Percentiles rank a stretch among this genome's conserved stretches.
Conservation (phyloP, 2,797 vertebrate genomes). For the Pseudochirops cupreus region DNA sequence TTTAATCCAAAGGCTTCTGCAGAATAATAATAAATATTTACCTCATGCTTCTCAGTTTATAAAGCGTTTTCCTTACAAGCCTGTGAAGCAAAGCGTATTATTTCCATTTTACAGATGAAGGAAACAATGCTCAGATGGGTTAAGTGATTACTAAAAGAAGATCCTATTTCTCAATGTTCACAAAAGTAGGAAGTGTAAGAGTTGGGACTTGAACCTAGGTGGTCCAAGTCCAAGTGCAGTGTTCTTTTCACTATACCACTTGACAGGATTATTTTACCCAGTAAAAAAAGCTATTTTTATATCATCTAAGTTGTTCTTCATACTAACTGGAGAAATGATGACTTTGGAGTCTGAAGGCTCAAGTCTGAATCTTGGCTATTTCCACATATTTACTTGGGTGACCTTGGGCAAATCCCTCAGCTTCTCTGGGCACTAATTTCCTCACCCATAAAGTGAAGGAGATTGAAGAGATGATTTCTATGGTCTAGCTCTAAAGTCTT, state of each 20-base stretch:
- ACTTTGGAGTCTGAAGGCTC: neutral
- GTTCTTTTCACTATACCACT: neutral
- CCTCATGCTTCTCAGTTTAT: neutral
- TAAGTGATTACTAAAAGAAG: neutral
- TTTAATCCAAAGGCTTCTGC: neutral
- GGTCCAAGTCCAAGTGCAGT: neutral
- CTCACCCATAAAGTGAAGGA: conserved; percentile 26
- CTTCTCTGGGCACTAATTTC: conserved; percentile 49
- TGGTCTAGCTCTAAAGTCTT: neutral
- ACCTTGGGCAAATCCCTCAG: neutral
- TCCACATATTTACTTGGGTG: neutral
- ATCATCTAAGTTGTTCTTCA: neutral
- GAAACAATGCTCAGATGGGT: neutral
- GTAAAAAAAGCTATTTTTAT: neutral
- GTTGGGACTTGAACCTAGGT: neutral
- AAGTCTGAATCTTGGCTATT: neutral
- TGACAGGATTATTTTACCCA: neutral
- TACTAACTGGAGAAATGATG: neutral
- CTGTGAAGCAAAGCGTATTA: neutral
- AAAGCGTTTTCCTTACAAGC: neutral
- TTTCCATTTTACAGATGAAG: neutral
- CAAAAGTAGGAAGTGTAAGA: neutral
- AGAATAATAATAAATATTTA: neutral
- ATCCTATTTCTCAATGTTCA: neutral
- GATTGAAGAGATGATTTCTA: conserved; percentile 22